Percentiles rank a stretch among this genome's conserved stretches.
Evolutionary conservation across 1,140 invertebrate genomes (phyloP).

Genomic region (Diachasma alloeum): DNA sequence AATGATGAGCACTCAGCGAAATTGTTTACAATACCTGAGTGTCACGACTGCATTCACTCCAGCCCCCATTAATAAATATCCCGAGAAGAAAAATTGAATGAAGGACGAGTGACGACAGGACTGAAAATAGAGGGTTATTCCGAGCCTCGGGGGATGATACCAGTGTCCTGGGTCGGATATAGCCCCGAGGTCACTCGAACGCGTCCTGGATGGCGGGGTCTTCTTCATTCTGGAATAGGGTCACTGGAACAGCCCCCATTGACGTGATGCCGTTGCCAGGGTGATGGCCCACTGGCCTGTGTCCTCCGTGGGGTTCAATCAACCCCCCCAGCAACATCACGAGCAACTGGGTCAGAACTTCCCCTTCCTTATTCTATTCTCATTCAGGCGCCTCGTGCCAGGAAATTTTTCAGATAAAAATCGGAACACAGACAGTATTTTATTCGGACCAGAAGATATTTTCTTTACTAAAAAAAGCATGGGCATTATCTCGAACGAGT

Average conservation of each 20-base stretch:
- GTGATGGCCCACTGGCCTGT: constrained; percentile 36
- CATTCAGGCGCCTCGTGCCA: not conserved
- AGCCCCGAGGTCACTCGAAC: not conserved
- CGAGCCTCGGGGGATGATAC: not conserved
- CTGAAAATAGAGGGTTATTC: not conserved
- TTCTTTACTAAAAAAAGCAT: too few species aligned
- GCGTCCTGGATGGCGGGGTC: not conserved
- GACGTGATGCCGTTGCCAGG: constrained; percentile 42
- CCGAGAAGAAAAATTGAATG: too few species aligned
- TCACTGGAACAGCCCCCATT: constrained; percentile 43
- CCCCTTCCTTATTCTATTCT: not conserved
- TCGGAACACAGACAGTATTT: too few species aligned
- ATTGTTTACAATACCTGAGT: too few species aligned
- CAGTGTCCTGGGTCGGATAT: not conserved
- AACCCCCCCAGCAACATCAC: constrained; percentile 19
- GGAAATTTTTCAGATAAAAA: too few species aligned
- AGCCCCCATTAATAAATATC: too few species aligned
- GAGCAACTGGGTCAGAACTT: not conserved
- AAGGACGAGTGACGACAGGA: too few species aligned
- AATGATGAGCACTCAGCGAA: too few species aligned
- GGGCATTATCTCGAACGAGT: too few species aligned
- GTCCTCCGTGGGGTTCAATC: constrained; percentile 27
- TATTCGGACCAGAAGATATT: too few species aligned
- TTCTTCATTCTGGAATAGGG: constrained; percentile 33
- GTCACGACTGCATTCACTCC: too few species aligned